Conservation (phyloP, 2,113 vertebrate species). For the Prietella phreatophila region DNA sequence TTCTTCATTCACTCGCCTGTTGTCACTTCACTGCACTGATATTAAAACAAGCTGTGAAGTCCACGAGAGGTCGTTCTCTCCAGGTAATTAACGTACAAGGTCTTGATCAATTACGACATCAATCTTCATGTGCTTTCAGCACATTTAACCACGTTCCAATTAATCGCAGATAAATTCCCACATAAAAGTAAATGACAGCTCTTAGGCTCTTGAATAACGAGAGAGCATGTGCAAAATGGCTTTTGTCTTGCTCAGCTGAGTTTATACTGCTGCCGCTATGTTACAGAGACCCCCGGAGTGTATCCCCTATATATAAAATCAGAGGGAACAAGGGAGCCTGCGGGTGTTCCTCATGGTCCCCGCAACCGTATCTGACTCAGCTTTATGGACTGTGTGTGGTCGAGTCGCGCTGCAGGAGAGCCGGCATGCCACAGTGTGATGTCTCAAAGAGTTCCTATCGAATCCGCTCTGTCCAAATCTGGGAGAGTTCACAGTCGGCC, state of each 20-base stretch:
- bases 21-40: neutral
- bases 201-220: neutral
- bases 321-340: conserved; percentile 16
- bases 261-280: neutral
- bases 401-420: conserved; percentile 10
- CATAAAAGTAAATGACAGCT: neutral
- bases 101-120: neutral
- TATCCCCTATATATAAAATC: conserved; percentile 27
- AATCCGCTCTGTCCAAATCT: conserved; percentile 6
- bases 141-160: neutral
- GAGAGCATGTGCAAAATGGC: neutral
- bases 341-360: neutral
- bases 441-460: conserved; percentile 2
- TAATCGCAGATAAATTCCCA: neutral
- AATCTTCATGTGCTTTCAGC: neutral
- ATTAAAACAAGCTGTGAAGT: neutral
- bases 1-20: neutral
- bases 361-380: conserved; percentile 5
- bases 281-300: conserved; percentile 6
- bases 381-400: conserved; percentile 37
- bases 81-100: neutral
- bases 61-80: neutral
- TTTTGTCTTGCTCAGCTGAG: neutral
- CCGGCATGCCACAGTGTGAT: conserved; percentile 1
- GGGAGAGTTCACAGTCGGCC: neutral